phyloP scores from a whole-genome alignment of 2,113 vertebrate species.

The Seriola aureovittata region DNA sequence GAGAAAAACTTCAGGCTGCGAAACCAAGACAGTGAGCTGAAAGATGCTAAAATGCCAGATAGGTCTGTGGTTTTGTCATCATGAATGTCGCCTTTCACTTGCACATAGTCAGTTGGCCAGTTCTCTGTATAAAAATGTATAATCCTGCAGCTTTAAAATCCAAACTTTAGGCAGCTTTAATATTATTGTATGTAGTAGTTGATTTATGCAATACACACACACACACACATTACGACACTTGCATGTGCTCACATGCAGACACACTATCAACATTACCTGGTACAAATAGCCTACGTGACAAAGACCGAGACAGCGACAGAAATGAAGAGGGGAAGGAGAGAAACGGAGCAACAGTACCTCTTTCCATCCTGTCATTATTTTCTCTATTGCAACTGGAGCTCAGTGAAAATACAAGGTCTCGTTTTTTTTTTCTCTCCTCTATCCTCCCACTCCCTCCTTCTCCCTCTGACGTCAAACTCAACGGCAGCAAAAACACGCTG shows the following conservation, averaged over 20 bases:
- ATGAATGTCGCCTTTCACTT: not conserved
- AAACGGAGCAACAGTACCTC: not conserved
- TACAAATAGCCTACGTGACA: not conserved
- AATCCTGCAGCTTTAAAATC: not conserved
- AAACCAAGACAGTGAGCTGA: not conserved
- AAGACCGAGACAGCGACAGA: conserved; percentile 2
- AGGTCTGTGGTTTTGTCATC: not conserved
- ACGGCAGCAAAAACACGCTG: conserved; percentile 51
- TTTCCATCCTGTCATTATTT: conserved; percentile 35
- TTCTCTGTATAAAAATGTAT: not conserved
- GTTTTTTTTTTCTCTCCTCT: conserved; percentile 7
- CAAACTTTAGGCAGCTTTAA: not conserved
- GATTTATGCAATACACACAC: too few relatives aligned
- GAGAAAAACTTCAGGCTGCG: not conserved
- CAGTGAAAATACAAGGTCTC: conserved; percentile 30
- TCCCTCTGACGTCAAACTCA: conserved; percentile 70
- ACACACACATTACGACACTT: too few relatives aligned
- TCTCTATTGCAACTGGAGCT: conserved; percentile 19
- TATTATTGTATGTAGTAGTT: not conserved
- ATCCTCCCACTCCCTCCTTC: not conserved
- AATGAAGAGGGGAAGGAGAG: not conserved
- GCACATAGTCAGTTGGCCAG: not conserved
- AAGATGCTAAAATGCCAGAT: not conserved
- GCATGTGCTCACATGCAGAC: not conserved
- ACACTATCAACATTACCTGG: not conserved